These are phyloP conservation scores for Phalacrocorax pelagicus DNA, from an alignment of 2,113 vertebrate species.

Conservation along the genomic window DNA sequence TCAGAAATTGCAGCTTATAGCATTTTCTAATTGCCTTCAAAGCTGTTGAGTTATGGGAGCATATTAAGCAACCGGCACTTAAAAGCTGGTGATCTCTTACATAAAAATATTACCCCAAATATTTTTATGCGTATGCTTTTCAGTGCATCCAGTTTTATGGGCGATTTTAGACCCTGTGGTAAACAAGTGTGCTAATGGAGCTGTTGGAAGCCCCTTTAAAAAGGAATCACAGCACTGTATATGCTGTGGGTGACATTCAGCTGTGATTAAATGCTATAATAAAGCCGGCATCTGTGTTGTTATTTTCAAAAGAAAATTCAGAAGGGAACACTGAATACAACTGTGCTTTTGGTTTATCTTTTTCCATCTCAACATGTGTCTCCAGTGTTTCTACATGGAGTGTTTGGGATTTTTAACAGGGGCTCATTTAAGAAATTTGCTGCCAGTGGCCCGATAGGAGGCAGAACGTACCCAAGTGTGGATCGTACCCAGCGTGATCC, in stretches of 20 bases:
- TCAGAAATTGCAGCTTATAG: slow-evolving; percentile 21
- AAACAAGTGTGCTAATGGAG: neutral
- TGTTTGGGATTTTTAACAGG: neutral
- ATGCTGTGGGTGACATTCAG: neutral
- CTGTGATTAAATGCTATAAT: slow-evolving; percentile 31
- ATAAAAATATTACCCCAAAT: slow-evolving; percentile 43
- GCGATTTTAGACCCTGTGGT: neutral
- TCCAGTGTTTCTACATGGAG: neutral
- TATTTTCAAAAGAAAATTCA: neutral
- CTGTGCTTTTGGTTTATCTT: neutral
- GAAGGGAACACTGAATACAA: neutral
- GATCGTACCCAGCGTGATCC: neutral
- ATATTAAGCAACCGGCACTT: slow-evolving; percentile 43
- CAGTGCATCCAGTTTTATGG: neutral
- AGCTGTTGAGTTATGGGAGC: slow-evolving; percentile 26
- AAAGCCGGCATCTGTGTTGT: neutral
- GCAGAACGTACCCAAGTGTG: neutral
- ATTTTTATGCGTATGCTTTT: neutral
- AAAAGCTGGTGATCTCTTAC: slow-evolving; percentile 48
- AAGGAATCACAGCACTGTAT: neutral
- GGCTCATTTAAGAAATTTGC: neutral
- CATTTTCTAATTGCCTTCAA: slow-evolving; percentile 64
- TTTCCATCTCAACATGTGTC: neutral
- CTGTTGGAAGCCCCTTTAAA: neutral
- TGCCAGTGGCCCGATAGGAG: neutral